Evolutionary conservation across 1,140 invertebrate genomes (phyloP).

Genomic region (Grapholita molesta): DNA sequence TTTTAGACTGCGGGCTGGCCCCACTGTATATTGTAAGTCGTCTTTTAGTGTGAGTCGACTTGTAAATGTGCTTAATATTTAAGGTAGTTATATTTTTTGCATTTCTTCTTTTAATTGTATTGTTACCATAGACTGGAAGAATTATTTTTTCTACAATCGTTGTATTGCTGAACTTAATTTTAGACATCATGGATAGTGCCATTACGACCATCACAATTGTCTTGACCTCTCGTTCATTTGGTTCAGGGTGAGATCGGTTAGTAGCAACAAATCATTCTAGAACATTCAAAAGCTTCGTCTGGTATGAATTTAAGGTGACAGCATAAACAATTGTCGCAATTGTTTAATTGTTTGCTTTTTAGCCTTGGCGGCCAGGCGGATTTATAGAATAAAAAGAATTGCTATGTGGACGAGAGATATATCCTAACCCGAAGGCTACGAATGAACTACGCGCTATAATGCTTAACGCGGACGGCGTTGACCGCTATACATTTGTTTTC

Average conservation of each 20-base stretch:
- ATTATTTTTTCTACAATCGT: constrained; percentile 17
- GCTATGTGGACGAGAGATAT: background rate
- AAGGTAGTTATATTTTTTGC: constrained; percentile 34
- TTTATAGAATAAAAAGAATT: background rate
- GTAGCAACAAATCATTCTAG: background rate
- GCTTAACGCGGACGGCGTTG: background rate
- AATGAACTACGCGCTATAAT: background rate
- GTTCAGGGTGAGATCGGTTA: constrained; percentile 7
- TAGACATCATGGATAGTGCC: constrained; percentile 16
- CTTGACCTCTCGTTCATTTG: constrained; percentile 11
- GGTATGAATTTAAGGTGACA: background rate
- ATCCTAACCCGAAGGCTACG: background rate
- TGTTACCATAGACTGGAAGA: constrained; percentile 50
- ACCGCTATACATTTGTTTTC: background rate
- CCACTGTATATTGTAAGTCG: constrained; percentile 49
- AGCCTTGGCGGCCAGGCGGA: background rate
- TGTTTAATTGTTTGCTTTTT: background rate
- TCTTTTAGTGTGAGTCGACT: constrained; percentile 22
- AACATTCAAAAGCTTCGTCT: background rate
- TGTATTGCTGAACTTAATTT: background rate
- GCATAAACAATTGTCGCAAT: background rate
- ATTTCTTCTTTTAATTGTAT: constrained; percentile 60
- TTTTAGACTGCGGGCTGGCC: constrained; percentile 61
- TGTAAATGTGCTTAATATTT: constrained; percentile 13
- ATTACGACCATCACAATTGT: constrained; percentile 3